Evolutionary conservation across 2,797 vertebrate genomes (phyloP), one percentile per base, ranked within the genome.

Genomic region (Lophotriccus pileatus): DNA sequence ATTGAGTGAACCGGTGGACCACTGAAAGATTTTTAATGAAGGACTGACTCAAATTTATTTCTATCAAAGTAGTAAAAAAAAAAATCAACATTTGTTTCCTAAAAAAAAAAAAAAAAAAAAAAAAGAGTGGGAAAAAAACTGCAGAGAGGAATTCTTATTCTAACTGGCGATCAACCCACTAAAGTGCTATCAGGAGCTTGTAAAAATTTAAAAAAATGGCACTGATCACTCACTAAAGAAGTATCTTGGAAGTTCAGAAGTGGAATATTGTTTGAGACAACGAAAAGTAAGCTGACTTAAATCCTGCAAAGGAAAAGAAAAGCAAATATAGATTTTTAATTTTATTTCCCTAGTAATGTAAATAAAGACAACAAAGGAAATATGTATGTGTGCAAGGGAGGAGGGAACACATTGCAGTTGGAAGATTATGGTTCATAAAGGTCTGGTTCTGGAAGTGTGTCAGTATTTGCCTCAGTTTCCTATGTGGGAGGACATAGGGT

Each of bases 321-420:
- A 82, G 6, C 8, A 74, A 82, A 75, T 92, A 3, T 37, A 47
- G 23, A 8, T 44, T n/a, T 55, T 83, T 2, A 18, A 28, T 55
- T 64, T 50, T 68, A 24, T 76, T n/a, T 4, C 1, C 10, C 27
- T 28, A 30, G 17, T 24, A 9, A 10, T 52, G 20, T 25, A 77
- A 72, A 46, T 56, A 88, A 83, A 83, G 28, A 14, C 11, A 36
- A 12, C 7, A 46, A 75, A 85, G 16, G 9, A 70, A 72, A 49
- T 16, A 14, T 25, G 12, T 55, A 2, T 17, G 9, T 30, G 4
- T 53, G 28, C 0, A 0, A 74, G 12, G 34, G 12, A 36, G 63
- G 30, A 52, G 20, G 9, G 43, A 75, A 16, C 10, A 32, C 1
- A 3, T 56, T 72, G 20, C 19, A 34, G 9, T 3, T 64, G 34